Evolutionary conservation across 2,797 vertebrate genomes (phyloP).

Genomic region (Phrynocephalus guinanensis): DNA sequence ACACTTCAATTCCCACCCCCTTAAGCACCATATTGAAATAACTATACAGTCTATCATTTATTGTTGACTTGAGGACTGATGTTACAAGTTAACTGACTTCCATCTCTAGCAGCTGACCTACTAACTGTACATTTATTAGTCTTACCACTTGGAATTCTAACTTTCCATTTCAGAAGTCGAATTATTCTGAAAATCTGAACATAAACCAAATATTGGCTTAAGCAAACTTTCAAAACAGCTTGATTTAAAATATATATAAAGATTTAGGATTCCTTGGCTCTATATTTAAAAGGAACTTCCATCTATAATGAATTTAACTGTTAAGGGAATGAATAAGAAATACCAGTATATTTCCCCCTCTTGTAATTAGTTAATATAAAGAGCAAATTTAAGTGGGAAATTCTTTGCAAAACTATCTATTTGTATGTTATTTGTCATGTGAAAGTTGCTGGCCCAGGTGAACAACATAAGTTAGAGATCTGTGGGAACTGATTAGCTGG

Average conservation of each 20-base stretch:
- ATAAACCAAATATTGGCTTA: background rate
- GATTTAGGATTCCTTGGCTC: background rate
- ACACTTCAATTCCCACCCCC: background rate
- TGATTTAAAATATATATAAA: too few relatives aligned
- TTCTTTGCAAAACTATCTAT: background rate
- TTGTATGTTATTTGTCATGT: background rate
- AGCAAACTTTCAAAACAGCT: too few relatives aligned
- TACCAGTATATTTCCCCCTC: background rate
- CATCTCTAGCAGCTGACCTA: background rate
- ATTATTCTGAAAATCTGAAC: background rate
- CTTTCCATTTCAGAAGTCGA: background rate
- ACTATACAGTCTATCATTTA: background rate
- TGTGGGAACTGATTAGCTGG: background rate
- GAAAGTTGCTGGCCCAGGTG: background rate
- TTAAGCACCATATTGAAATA: background rate
- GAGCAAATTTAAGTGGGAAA: background rate
- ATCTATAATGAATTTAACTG: background rate
- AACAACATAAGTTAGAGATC: background rate
- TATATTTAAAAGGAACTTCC: background rate
- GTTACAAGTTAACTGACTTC: background rate
- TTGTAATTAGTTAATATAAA: background rate
- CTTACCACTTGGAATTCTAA: background rate
- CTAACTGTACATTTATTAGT: background rate
- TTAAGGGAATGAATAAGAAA: background rate
- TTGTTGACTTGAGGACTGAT: background rate